Conservation (phyloP, 2,797 vertebrate species). For the Loris lydekkerianus region DNA sequence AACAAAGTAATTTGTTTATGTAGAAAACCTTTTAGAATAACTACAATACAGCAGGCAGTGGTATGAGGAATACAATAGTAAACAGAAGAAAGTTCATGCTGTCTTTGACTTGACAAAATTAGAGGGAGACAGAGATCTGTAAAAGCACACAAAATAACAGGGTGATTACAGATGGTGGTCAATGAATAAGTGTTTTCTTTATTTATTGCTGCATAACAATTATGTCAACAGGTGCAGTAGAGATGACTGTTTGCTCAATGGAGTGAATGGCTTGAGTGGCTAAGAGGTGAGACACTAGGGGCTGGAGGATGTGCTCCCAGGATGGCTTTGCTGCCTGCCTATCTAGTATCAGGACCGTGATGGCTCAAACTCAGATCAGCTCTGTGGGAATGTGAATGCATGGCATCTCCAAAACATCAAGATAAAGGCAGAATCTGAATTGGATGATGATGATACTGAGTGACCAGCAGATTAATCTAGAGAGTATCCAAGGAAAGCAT, state of each 20-base stretch:
- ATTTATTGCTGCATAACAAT: background rate
- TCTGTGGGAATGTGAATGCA: background rate
- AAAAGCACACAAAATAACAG: background rate
- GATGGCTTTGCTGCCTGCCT: background rate
- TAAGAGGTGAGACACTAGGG: background rate
- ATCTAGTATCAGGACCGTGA: background rate
- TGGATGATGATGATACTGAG: background rate
- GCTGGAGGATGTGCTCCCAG: background rate
- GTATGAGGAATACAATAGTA: background rate
- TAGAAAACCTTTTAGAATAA: background rate
- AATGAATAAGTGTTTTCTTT: background rate
- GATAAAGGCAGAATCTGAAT: background rate
- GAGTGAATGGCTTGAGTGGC: background rate
- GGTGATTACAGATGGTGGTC: background rate
- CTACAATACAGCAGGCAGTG: background rate
- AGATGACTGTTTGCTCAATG: background rate
- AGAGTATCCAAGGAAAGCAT: background rate
- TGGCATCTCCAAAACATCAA: background rate
- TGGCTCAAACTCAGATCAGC: background rate
- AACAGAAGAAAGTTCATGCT: background rate
- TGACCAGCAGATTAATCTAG: background rate
- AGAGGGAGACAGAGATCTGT: background rate
- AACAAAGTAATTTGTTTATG: background rate
- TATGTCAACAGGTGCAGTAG: no score
- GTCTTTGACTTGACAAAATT: background rate